Percentiles rank a stretch among this genome's conserved stretches.
Evolutionary conservation across 2,797 vertebrate species (phyloP).

Genomic region (Sparus aurata): DNA sequence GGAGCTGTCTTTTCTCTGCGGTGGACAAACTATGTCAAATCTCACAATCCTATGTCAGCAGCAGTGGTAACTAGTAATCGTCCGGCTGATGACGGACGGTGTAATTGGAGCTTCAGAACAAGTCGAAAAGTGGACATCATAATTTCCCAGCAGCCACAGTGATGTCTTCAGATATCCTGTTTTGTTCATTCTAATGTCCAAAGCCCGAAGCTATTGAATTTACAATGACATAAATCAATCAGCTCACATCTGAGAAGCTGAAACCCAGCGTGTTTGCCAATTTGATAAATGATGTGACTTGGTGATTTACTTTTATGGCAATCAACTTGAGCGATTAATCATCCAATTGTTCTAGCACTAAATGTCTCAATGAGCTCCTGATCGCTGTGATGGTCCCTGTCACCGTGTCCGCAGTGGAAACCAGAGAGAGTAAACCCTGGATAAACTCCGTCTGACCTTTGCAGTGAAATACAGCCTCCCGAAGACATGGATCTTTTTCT

Average conservation of each 20-base stretch:
- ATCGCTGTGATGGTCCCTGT: not conserved
- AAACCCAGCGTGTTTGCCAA: not conserved
- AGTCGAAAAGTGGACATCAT: not conserved
- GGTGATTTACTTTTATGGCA: not conserved
- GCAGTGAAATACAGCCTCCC: not conserved
- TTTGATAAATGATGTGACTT: not conserved
- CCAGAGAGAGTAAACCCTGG: not conserved
- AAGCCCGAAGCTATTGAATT: not conserved
- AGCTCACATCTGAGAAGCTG: not conserved
- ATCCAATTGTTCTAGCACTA: not conserved
- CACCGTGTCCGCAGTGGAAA: not conserved
- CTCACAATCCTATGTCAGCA: too few species aligned
- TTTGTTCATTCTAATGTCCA: not conserved
- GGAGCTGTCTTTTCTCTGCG: not conserved
- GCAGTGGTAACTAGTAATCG: not conserved
- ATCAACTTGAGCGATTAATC: not conserved
- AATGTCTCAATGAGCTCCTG: not conserved
- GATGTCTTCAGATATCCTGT: not conserved
- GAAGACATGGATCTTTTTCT: not conserved
- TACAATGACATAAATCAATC: not conserved
- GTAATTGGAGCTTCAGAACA: not conserved
- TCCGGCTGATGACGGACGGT: not conserved
- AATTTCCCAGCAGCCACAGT: not conserved
- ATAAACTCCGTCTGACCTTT: slow-evolving; percentile 22
- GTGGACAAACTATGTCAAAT: not conserved